Evolutionary conservation across 35 echinoderm and acorn worm species (phyloP), one percentile per base, ranked within the genome.

Genomic region (Hemicentrotus pulcherrimus): DNA sequence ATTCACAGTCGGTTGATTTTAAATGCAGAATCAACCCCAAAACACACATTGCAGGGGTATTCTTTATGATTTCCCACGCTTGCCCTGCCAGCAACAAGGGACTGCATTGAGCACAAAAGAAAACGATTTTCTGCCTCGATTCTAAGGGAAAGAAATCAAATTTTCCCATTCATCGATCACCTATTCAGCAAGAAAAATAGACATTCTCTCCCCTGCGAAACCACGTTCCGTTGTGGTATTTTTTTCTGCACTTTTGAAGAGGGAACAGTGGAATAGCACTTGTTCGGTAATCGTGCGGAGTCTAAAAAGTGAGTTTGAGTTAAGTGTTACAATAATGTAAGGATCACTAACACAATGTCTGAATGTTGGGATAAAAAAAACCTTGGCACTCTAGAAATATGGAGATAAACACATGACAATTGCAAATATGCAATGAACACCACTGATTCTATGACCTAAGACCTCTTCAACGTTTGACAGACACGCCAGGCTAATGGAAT

Each of bases 181-280:
- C 65, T 78, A 78, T 78, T 78, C 65, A 78, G 65, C 65, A 78
- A 78, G 65, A 24, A 78, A 78, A 78, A 78, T 78, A 78, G 65
- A 78, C 28, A 78, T 78, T 78, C 65, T 78, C 65, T 78, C 19
- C 65, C 65, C 5, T 28, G 65, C 65, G 1, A 4, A 28, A 78
- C 65, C 65, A 78, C 4, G 6, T n/a, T 78, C 65, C 19, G 2
- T 78, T 78, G 65, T 78, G 5, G 65, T 28, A 22, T 78, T 8
- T 78, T 78, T 78, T 78, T 55, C 18, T 78, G 18, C 65, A 78
- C 65, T 1, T n/a, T 78, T 8, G 18, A n/a, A 78, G 22, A 78
- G 65, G 24, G 28, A 78, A 71, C 18, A 78, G 28, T 78, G 19
- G 28, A 55, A 78, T 28, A 78, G 65, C 28, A 78, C 65, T 78